Evolutionary conservation across 2,888 invertebrate genomes (phyloP).

Genomic region (Seira musarum): DNA sequence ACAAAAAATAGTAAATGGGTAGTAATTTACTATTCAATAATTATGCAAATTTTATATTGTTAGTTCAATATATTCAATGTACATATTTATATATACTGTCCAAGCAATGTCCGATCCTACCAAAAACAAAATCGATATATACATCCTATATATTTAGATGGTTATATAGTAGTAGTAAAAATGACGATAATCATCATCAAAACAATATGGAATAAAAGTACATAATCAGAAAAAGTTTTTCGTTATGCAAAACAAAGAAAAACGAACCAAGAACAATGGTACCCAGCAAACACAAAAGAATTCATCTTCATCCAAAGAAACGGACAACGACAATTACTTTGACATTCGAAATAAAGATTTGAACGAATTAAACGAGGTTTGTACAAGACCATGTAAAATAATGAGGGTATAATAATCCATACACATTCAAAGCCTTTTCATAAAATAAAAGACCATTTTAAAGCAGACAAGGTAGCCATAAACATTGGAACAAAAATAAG

Average conservation of each 20-base stretch:
- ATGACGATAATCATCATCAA: background rate
- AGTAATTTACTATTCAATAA: background rate
- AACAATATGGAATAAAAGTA: too few relatives aligned
- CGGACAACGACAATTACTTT: too few relatives aligned
- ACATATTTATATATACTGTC: background rate
- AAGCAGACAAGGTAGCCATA: background rate
- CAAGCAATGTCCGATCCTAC: background rate
- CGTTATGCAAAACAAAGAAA: background rate
- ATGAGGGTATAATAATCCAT: too few relatives aligned
- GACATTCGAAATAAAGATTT: too few relatives aligned
- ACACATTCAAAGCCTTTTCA: background rate
- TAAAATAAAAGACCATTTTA: background rate
- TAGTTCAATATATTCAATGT: background rate
- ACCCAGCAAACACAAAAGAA: background rate
- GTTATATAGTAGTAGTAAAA: background rate
- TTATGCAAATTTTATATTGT: background rate
- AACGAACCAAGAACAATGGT: background rate
- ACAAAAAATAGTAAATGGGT: background rate
- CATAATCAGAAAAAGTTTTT: too few relatives aligned
- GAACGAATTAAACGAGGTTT: background rate
- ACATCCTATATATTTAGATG: background rate
- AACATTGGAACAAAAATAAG: background rate
- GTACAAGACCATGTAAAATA: background rate
- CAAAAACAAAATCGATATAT: background rate
- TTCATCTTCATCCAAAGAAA: too few relatives aligned